phyloP scores from a whole-genome alignment of 1,140 invertebrate genomes.

The Heliconius hewitsoni region DNA sequence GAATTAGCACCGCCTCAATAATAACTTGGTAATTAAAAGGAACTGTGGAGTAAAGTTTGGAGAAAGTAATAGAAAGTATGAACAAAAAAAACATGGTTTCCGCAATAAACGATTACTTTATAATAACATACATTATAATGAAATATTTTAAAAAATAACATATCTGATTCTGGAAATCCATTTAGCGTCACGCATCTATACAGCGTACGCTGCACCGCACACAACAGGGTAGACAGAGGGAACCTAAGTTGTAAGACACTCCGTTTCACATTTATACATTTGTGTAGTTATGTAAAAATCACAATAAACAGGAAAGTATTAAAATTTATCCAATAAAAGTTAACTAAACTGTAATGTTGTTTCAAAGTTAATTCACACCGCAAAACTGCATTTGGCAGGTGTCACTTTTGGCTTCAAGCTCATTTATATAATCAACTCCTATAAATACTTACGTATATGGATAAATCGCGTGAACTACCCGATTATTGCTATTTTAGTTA shows the following conservation, averaged over 20 bases:
- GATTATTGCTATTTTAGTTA: no score
- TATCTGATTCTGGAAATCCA: no score
- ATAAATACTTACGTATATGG: no score
- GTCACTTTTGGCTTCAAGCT: slow-evolving; percentile 15
- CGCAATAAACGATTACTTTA: no score
- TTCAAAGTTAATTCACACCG: slow-evolving; percentile 15
- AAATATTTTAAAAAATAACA: no score
- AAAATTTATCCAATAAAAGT: slow-evolving; percentile 8
- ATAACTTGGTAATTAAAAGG: no score
- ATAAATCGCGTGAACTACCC: no score
- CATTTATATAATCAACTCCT: background rate
- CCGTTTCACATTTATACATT: background rate
- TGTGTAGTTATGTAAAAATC: background rate
- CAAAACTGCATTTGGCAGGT: slow-evolving; percentile 14
- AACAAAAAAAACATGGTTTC: no score
- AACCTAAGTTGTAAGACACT: background rate
- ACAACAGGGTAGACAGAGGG: background rate
- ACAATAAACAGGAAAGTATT: background rate
- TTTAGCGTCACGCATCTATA: background rate
- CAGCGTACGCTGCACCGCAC: background rate
- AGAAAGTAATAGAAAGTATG: no score
- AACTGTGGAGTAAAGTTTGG: no score
- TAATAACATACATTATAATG: no score
- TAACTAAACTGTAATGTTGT: background rate
- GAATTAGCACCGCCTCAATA: no score